Evolutionary conservation across 2,797 vertebrate species (phyloP), one percentile per base, ranked within the genome.

Genomic region (Tokudaia tokunoshimensis): DNA sequence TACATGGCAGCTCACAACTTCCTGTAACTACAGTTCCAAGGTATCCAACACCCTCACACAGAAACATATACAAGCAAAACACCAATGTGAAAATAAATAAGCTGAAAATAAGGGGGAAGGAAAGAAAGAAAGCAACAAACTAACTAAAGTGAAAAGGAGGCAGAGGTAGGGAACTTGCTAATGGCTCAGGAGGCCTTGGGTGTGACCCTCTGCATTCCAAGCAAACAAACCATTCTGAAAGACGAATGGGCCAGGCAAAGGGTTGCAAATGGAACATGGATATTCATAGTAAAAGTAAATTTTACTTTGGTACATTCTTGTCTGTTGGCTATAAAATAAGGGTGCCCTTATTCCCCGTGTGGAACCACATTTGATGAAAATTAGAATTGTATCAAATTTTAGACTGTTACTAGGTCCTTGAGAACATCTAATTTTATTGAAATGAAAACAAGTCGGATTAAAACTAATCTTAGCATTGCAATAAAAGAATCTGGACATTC

Each of bases 341-440:
- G 61, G 41, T 72, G 26, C 11, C 34, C 41, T 57, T n/a, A 10
- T 83, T 83, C 29, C 41, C 79, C 52, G 2, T 52, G 41, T 95
- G 63, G 31, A 63, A 9, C 26, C 81, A 17, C 59, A 67, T 82
- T 14, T 47, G 41, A 87, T 55, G 15, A 86, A 79, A 92, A 61
- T 34, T 67, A 17, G 9, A 37, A 41, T 74, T 34, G 14, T 57
- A 85, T 47, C 70, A 44, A 67, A 44, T 70, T 94, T 93, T 63
- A 91, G 76, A 95, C 59, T 1, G 24, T 75, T 70, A 70, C 22
- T 87, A 37, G 55, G 22, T 78, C 50, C 29, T 91, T 76, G 70
- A 81, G 81, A 93, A 93, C 14, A 7, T 94, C 70, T 67, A 80
- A 41, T 57, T 79, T 74, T 74, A 31, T 78, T 63, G 41, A 94